Conservation (phyloP, 2,797 vertebrate genomes). For the Trematomus bernacchii region DNA sequence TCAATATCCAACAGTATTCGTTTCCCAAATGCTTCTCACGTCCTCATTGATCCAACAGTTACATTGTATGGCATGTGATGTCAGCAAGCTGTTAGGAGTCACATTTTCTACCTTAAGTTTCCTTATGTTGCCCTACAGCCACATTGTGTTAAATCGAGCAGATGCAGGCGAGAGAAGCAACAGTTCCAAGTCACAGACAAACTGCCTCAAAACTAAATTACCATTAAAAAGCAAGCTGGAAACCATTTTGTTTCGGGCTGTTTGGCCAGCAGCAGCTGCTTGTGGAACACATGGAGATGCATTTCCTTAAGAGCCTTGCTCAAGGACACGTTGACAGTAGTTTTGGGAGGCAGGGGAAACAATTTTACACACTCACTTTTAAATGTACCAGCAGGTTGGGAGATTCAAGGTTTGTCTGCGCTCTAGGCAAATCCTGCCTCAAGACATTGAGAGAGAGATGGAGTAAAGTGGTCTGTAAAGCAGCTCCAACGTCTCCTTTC, state of each 20-base stretch:
- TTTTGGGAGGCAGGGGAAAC: constrained; percentile 14
- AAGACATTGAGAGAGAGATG: constrained; percentile 8
- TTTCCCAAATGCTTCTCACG: not conserved
- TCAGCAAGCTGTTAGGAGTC: constrained; percentile 26
- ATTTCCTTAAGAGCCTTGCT: constrained; percentile 57
- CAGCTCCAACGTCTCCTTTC: constrained; percentile 15
- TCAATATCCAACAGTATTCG: not conserved
- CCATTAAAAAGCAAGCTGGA: constrained; percentile 42
- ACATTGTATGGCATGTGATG: constrained; percentile 9
- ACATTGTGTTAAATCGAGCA: constrained; percentile 11
- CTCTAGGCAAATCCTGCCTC: constrained; percentile 39
- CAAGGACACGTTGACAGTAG: constrained; percentile 46
- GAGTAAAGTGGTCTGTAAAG: constrained; percentile 16
- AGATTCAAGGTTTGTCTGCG: constrained; percentile 31
- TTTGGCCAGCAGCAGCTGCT: constrained; percentile 64
- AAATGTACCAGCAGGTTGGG: constrained; percentile 31
- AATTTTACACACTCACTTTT: constrained; percentile 7
- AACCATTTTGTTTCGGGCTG: constrained; percentile 41
- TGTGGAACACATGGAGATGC: constrained; percentile 50
- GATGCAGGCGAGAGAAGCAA: constrained; percentile 29
- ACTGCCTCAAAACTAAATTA: constrained; percentile 34
- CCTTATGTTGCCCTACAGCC: constrained; percentile 29
- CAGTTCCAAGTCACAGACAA: not conserved
- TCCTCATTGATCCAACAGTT: constrained; percentile 4
- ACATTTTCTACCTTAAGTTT: constrained; percentile 1